Evolutionary conservation across 2,888 invertebrate genomes (phyloP), one percentile per base, ranked within the genome.

Genomic region (Auanema sp.): DNA sequence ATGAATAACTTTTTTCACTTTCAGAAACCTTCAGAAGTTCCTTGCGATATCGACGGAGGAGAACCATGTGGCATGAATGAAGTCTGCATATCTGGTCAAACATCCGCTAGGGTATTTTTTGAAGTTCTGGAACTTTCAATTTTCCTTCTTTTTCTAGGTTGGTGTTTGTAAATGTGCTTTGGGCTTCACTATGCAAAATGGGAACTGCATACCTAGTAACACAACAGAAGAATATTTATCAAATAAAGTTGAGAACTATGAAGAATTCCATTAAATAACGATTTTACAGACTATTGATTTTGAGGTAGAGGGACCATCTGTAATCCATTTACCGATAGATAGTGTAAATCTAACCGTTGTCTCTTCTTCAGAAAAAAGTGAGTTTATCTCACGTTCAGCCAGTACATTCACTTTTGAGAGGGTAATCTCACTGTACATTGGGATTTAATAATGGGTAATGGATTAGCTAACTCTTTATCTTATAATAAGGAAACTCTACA

Each of bases 361-460:
- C 33, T 3, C 52, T 60, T 16, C 59, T 52, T 23, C 41, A 51
- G 25, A 43, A 41, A 2, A 16, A n/a, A 6, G 53, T 60, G 1
- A 41, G 14, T 24, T 1, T 24, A 50, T 43, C 11, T 24, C 33
- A n/a, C n/a, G n/a, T 25, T 40, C 43, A 1, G 18, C 50, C 12
- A n/a, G n/a, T 16, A 50, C 50, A 11, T 21, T 24, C 16, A n/a
- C 12, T n/a, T 50, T 21, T 50, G 16, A n/a, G 50, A 41, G 4
- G 47, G 3, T 47, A 18, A 47, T 47, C 3, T 5, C 6, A 18
- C 18, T 5, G 16, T 18, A 5, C 47, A 47, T 47, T 60, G 60
- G 60, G 60, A 60, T 25, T 44, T 60, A 41, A 53, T 60, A 14
- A 55, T 47, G n/a, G 60, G 60, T 33, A 60, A 53, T 8, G 60